These are phyloP conservation scores for Apocrypta bakeri DNA, from an alignment of 1,140 invertebrate species.

Conservation along the genomic window DNA sequence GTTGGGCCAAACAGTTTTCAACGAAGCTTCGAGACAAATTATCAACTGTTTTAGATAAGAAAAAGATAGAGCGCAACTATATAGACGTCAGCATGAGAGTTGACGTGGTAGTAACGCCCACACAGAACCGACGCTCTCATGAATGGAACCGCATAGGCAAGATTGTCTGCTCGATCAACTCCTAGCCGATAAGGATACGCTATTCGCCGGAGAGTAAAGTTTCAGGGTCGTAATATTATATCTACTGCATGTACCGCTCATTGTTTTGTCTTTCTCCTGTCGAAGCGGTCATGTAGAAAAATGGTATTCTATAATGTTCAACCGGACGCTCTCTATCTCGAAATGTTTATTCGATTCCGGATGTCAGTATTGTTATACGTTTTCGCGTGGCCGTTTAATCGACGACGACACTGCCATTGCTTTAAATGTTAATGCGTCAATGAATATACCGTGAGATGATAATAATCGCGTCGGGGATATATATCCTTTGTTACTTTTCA, in stretches of 20 bases:
- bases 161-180: background rate
- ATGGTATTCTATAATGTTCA: background rate
- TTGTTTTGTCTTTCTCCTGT: background rate
- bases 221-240: background rate
- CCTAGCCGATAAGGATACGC: background rate
- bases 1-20: background rate
- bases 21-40: background rate
- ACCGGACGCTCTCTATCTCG: background rate
- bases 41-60: background rate
- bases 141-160: background rate
- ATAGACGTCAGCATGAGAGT: background rate
- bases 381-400: background rate
- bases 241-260: background rate
- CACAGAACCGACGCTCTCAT: background rate
- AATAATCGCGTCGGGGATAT: background rate
- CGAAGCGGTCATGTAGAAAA: background rate
- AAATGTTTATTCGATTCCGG: background rate
- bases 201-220: background rate
- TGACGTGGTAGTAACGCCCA: background rate
- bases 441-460: background rate
- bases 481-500: background rate
- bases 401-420: too few species aligned
- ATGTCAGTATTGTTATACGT: background rate
- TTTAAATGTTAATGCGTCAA: conserved; percentile 2
- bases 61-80: too few species aligned